Evolutionary conservation across 2,888 invertebrate genomes (phyloP).

Genomic region (Tenthredo mesomela): DNA sequence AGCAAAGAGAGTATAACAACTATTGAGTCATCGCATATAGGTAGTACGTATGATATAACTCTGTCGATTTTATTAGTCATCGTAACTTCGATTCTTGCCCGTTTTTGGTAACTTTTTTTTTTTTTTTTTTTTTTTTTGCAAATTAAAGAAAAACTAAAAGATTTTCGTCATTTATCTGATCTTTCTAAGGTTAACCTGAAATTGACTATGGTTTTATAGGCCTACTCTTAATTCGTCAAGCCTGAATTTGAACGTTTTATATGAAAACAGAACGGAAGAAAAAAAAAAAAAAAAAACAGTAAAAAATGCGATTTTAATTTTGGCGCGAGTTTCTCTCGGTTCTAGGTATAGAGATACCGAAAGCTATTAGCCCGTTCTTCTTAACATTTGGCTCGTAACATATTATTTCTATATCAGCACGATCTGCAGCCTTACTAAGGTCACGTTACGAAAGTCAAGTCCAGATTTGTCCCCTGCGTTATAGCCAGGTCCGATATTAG

Average conservation of each 20-base stretch:
- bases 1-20: background rate
- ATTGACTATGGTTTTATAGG: too few relatives aligned
- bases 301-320: background rate
- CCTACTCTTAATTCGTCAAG: background rate
- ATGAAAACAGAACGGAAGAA: background rate
- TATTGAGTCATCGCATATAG: background rate
- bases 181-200: too few relatives aligned
- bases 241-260: background rate
- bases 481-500: background rate
- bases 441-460: slow-evolving; percentile 25
- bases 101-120: background rate
- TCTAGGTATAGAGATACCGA: too few relatives aligned
- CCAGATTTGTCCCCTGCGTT: slow-evolving; percentile 2
- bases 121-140: background rate
- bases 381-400: slow-evolving; percentile 23
- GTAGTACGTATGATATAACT: background rate
- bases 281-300: background rate
- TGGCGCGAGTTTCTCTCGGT: background rate
- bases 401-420: background rate
- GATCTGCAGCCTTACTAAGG: slow-evolving; percentile 11
- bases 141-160: background rate
- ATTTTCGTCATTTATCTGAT: background rate
- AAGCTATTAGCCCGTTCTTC: background rate
- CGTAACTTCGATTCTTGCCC: background rate
- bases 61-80: background rate